Conservation (phyloP, 2,797 vertebrate species). For the Poecilia picta region DNA sequence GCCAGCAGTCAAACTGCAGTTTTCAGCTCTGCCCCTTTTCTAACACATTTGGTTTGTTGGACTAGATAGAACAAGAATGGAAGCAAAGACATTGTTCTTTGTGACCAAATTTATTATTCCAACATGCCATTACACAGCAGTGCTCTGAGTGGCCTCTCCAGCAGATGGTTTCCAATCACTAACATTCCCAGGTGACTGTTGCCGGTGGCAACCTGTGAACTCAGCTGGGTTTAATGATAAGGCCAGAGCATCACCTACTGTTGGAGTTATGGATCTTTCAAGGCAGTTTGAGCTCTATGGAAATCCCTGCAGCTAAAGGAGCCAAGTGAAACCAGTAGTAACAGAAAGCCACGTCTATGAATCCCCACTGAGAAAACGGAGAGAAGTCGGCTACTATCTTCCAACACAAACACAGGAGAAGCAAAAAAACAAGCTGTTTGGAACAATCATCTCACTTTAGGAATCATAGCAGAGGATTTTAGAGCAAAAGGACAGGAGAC, state of each 20-base stretch:
- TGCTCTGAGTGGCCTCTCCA: background rate
- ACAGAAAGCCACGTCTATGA: background rate
- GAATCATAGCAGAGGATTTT: background rate
- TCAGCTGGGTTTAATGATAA: background rate
- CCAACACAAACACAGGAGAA: background rate
- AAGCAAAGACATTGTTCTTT: background rate
- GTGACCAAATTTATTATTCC: background rate
- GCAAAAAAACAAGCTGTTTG: background rate
- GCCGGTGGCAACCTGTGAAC: background rate
- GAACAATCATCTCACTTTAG: background rate
- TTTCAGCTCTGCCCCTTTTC: background rate
- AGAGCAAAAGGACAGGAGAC: background rate
- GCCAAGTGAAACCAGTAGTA: background rate
- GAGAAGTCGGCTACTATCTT: background rate
- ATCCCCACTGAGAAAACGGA: background rate
- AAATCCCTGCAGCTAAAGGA: conserved; percentile 3
- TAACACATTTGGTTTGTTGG: background rate
- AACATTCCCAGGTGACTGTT: background rate
- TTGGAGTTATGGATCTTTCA: background rate
- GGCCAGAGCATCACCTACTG: background rate
- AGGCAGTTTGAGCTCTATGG: background rate
- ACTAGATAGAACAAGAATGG: background rate
- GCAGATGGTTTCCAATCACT: background rate
- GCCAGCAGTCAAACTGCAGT: background rate
- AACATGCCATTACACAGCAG: background rate